Evolutionary conservation across 2,888 invertebrate genomes (phyloP).

Genomic region (Trachelus tabidus): DNA sequence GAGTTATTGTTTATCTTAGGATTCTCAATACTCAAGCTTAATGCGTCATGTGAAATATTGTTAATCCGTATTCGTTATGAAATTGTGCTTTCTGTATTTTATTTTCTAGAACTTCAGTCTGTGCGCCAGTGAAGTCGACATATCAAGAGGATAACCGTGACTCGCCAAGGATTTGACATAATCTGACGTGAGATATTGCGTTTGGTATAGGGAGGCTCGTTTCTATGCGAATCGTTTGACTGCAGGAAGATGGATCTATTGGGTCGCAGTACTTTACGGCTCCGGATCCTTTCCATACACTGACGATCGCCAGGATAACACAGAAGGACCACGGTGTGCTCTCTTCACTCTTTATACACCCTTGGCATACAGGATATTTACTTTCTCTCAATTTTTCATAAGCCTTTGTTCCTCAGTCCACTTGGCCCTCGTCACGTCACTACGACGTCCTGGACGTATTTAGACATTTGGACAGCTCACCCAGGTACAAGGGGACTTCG

Average conservation of each 20-base stretch:
- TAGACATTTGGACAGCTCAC: neutral
- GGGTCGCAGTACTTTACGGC: neutral
- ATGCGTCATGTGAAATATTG: neutral
- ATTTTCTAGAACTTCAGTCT: neutral
- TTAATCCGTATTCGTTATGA: neutral
- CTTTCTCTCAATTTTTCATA: conserved; percentile 49
- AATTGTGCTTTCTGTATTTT: neutral
- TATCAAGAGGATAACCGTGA: conserved; percentile 16
- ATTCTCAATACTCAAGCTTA: neutral
- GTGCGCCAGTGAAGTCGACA: neutral
- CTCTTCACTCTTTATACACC: neutral
- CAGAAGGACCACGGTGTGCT: neutral
- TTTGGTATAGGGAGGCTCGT: conserved; percentile 19
- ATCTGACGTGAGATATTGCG: conserved; percentile 55
- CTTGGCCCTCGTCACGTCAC: conserved; percentile 2
- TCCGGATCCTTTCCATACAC: neutral
- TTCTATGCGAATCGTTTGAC: conserved; percentile 20
- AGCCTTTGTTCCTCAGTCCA: conserved; percentile 25
- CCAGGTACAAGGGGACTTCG: neutral
- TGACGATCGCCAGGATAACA: neutral
- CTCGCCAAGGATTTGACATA: conserved; percentile 39
- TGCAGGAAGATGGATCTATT: conserved; percentile 18
- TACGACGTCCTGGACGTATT: neutral
- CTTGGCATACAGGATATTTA: conserved; percentile 36
- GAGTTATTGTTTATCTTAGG: neutral